phyloP scores from a whole-genome alignment of 2,797 vertebrate genomes.

The Manis crassicaudata region DNA sequence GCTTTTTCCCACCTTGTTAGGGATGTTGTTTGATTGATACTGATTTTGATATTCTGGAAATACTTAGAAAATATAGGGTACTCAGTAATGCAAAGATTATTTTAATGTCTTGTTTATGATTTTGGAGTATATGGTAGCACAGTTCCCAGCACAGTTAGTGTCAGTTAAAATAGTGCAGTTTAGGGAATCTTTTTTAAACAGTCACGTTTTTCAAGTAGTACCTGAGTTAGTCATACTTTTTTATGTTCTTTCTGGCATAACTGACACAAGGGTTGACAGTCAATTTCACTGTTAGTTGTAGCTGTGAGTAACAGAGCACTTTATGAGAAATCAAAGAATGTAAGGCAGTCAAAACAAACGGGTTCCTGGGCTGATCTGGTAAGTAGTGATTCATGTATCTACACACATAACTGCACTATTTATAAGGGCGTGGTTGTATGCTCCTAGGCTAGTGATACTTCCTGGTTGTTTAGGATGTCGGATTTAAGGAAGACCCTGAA shows the following conservation, averaged over 20 bases:
- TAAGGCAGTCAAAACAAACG: constrained; percentile 31
- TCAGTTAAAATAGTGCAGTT: constrained; percentile 24
- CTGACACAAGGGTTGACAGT: background rate
- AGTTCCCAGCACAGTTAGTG: background rate
- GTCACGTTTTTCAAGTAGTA: background rate
- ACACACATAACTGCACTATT: background rate
- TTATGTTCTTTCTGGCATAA: constrained; percentile 16
- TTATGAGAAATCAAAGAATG: constrained; percentile 1
- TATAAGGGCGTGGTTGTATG: background rate
- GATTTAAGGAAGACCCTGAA: background rate
- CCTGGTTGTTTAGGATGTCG: background rate
- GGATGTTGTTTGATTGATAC: background rate
- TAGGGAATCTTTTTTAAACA: background rate
- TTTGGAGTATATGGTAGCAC: constrained; percentile 4
- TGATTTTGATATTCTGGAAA: constrained; percentile 29
- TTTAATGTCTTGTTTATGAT: constrained; percentile 18
- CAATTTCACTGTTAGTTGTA: constrained; percentile 20
- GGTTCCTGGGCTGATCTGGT: background rate
- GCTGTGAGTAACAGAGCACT: background rate
- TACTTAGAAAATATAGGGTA: background rate
- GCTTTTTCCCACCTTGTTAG: background rate
- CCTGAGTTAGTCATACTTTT: background rate
- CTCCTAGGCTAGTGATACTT: background rate
- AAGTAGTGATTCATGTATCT: background rate
- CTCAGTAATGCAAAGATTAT: background rate